These are phyloP conservation scores for Copidosoma aretas DNA, from an alignment of 2,888 invertebrate species.

Conservation along the genomic window DNA sequence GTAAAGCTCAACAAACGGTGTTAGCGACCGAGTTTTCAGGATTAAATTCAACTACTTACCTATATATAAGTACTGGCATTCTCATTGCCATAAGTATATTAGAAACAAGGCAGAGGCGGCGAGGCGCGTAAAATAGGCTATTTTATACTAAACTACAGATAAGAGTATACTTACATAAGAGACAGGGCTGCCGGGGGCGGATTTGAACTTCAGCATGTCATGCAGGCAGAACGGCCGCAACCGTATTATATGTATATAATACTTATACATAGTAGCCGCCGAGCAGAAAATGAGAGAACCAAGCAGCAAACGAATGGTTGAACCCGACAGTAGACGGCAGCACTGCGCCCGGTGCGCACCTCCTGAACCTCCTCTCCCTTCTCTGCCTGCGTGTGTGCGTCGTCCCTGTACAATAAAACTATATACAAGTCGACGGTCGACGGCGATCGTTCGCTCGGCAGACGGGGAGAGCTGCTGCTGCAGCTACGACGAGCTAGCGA, in stretches of 20 bases:
- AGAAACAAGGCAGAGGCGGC: too few relatives aligned
- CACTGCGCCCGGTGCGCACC: conserved; percentile 62
- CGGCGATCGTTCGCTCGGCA: too few relatives aligned
- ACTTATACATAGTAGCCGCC: too few relatives aligned
- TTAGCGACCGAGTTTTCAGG: too few relatives aligned
- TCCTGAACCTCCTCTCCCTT: conserved; percentile 51
- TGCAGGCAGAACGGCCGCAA: background rate
- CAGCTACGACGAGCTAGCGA: background rate
- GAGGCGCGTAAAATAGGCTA: too few relatives aligned
- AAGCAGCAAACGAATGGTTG: conserved; percentile 27
- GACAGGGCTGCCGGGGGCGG: conserved; percentile 11
- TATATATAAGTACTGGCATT: too few relatives aligned
- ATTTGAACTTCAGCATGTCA: too few relatives aligned
- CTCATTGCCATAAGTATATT: too few relatives aligned
- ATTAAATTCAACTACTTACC: too few relatives aligned
- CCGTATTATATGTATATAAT: background rate
- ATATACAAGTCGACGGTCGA: too few relatives aligned
- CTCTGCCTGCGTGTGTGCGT: background rate
- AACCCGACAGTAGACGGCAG: conserved; percentile 60
- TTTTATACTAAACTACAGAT: background rate
- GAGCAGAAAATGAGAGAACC: conserved; percentile 17
- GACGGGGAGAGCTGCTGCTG: background rate
- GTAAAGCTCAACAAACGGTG: too few relatives aligned
- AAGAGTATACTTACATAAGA: background rate
- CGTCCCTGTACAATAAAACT: too few relatives aligned